A percentile compares a stretch with the other conserved stretches of the same genome.
These are phyloP conservation scores for Mellilla xanthometata DNA, from an alignment of 2,888 invertebrate species.

Conservation along the genomic window DNA sequence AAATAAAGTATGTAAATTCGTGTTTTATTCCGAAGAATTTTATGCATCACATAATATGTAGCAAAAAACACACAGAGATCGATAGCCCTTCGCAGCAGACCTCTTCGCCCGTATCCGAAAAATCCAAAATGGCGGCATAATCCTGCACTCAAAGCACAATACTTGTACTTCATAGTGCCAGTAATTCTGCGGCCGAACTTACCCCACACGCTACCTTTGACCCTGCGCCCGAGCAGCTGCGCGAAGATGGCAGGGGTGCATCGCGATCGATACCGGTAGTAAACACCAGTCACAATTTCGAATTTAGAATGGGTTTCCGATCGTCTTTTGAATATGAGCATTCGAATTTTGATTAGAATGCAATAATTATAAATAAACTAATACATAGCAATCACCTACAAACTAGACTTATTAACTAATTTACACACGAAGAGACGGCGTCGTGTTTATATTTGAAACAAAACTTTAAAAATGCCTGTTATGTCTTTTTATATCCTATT, in stretches of 20 bases:
- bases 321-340: constrained; percentile 16
- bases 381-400: too few species aligned
- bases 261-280: constrained; percentile 59
- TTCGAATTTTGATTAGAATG: background rate
- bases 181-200: constrained; percentile 30
- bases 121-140: constrained; percentile 58
- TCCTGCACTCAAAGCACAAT: constrained; percentile 59
- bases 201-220: constrained; percentile 68
- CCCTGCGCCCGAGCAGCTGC: constrained; percentile 77
- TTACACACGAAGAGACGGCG: too few species aligned
- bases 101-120: constrained; percentile 33
- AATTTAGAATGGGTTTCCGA: constrained; percentile 32
- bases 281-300: constrained; percentile 16
- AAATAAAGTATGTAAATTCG: too few species aligned
- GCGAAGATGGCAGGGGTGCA: constrained; percentile 68
- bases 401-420: too few species aligned
- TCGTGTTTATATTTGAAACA: too few species aligned
- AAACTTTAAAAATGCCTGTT: too few species aligned
- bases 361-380: too few species aligned
- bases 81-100: background rate
- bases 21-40: too few species aligned
- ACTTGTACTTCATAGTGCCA: constrained; percentile 31
- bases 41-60: too few species aligned
- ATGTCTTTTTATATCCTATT: too few species aligned
- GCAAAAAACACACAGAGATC: too few species aligned